Evolutionary conservation across 2,797 vertebrate species (phyloP), one percentile per base, ranked within the genome.

Genomic region (Diglossa cyanea): DNA sequence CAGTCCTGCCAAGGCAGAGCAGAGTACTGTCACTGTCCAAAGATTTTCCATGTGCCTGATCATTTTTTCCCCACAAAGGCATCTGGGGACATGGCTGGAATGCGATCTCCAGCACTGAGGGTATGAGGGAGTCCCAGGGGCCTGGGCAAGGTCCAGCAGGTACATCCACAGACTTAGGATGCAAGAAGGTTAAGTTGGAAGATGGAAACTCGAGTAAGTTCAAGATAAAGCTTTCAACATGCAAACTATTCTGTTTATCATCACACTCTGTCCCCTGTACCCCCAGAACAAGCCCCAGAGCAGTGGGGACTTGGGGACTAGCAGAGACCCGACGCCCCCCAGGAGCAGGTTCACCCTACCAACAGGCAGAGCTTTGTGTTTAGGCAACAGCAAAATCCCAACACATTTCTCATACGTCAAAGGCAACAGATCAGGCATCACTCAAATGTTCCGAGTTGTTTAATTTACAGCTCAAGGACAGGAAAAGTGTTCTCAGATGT

Each of bases 401-500:
- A 11, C 40, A 28, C 13, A 1, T 30, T 62, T 80, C 7, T 25
- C 68, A n/a, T 24, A 58, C 3, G 3, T 23, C 57, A 85, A 0
- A 51, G 35, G 65, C 24, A 51, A 72, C 53, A 73, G 47, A 80
- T 63, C 82, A 86, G 65, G 61, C 75, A 1, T n/a, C 9, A 3
- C 83, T 92, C 82, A 47, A 37, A 63, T 50, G 72, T 90, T 94
- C 62, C 9, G 0, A 88, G 61, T 12, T 12, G 0, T 85, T 90
- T 80, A 53, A 94, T 80, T 90, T 68, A 90, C 44, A 0, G 71
- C 78, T 84, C 57, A 66, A 63, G 71, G 89, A 95, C 2, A 2
- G 77, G 91, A 54, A 96, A 96, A 97, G 82, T 74, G 88, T 55
- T 94, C 90, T 96, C 95, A 96, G 92, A 90, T 95, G 92, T 79